Evolutionary conservation across 2,113 vertebrate genomes (phyloP).

Genomic region (Varanus komodoensis): DNA sequence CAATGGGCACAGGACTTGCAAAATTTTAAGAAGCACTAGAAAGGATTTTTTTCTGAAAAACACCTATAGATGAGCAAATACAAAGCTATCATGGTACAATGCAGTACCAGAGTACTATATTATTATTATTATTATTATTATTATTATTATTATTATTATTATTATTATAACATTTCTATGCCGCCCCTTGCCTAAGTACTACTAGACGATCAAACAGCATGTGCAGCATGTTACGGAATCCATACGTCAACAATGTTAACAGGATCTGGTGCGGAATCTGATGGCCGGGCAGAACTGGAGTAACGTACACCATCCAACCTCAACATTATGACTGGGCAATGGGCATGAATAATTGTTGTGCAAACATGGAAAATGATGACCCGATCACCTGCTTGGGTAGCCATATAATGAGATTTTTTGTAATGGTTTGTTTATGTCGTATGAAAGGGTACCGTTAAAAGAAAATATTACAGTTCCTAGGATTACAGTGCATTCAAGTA

Average conservation of each 20-base stretch:
- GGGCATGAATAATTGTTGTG: not conserved
- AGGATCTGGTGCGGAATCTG: not conserved
- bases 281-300: too few species aligned
- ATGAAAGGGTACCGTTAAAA: not conserved
- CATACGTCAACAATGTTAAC: too few species aligned
- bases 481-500: conserved; percentile 9
- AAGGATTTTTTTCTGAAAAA: not conserved
- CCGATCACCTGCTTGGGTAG: not conserved
- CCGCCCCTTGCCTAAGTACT: too few species aligned
- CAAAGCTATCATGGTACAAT: too few species aligned
- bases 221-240: too few species aligned
- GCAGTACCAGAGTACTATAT: too few species aligned
- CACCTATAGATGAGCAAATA: too few species aligned
- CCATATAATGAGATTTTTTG: not conserved
- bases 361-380: not conserved
- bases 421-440: not conserved
- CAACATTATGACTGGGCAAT: not conserved
- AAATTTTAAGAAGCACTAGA: not conserved
- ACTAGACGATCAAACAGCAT: too few species aligned
- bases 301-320: not conserved
- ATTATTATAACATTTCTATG: too few species aligned
- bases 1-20: not conserved
- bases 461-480: accelerated
- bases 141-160: too few species aligned
- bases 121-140: too few species aligned